Conservation (phyloP, 2,113 vertebrate species). For the Gymnorhina tibicen region DNA sequence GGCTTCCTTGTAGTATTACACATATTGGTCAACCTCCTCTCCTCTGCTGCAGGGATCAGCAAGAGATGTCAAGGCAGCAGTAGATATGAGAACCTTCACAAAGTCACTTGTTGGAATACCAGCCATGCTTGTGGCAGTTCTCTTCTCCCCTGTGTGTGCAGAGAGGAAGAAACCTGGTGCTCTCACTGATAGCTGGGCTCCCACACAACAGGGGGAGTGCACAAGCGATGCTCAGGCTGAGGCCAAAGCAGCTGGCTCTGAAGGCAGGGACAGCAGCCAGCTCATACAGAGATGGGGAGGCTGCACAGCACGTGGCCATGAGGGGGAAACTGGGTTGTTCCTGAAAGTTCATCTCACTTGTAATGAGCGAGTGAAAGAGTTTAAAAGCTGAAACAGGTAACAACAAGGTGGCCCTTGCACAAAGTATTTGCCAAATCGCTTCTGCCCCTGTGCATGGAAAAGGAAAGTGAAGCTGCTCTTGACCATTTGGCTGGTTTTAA, state of each 20-base stretch:
- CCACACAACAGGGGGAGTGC: background rate
- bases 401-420: background rate
- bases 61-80: background rate
- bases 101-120: background rate
- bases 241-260: background rate
- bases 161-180: background rate
- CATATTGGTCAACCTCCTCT: background rate
- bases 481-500: background rate
- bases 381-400: background rate
- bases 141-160: background rate
- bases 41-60: background rate
- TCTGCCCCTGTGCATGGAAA: background rate
- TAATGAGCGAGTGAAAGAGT: background rate
- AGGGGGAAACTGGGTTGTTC: fast-evolving
- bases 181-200: background rate
- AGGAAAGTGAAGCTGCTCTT: background rate
- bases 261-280: background rate
- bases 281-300: background rate
- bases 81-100: background rate
- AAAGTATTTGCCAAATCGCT: background rate
- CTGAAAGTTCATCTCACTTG: background rate
- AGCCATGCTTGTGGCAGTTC: background rate
- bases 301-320: background rate
- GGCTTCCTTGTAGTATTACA: background rate
- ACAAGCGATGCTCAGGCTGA: background rate